Conservation (phyloP, 2,113 vertebrate genomes). For the Xiphorhynchus elegans region DNA sequence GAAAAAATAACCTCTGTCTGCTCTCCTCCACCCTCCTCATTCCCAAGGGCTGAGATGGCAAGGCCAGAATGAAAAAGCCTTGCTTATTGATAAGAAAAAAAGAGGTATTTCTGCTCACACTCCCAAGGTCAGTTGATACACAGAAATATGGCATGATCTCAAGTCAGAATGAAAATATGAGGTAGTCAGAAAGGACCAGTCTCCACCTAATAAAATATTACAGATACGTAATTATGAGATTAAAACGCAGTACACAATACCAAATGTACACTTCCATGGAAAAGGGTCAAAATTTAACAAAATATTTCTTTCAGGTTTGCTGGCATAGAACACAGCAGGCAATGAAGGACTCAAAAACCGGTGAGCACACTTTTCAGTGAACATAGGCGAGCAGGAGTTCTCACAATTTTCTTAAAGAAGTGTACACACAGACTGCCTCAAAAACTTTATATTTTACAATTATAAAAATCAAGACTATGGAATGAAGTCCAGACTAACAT, state of each 20-base stretch:
- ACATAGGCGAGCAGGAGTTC: not conserved
- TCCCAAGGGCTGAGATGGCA: not conserved
- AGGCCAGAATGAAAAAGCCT: not conserved
- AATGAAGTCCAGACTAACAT: not conserved
- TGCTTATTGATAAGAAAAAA: not conserved
- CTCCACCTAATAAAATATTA: not conserved
- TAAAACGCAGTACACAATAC: not conserved
- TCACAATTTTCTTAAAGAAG: not conserved
- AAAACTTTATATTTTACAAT: not conserved
- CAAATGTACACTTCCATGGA: not conserved
- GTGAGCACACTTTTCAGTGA: not conserved
- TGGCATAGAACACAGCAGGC: rapidly evolving
- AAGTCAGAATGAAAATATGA: not conserved
- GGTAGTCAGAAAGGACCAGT: not conserved
- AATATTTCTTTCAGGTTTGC: not conserved
- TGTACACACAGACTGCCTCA: not conserved
- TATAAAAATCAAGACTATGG: not conserved
- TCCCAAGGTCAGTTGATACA: not conserved
- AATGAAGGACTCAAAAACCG: not conserved
- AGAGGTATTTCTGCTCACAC: not conserved
- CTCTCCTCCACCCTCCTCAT: not conserved
- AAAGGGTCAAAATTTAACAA: not conserved
- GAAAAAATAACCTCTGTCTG: not conserved
- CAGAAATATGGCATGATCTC: not conserved
- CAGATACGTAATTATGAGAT: not conserved